These are phyloP conservation scores for Paraescarpia echinospica DNA, from an alignment of 1,140 invertebrate genomes.

Conservation along the genomic window DNA sequence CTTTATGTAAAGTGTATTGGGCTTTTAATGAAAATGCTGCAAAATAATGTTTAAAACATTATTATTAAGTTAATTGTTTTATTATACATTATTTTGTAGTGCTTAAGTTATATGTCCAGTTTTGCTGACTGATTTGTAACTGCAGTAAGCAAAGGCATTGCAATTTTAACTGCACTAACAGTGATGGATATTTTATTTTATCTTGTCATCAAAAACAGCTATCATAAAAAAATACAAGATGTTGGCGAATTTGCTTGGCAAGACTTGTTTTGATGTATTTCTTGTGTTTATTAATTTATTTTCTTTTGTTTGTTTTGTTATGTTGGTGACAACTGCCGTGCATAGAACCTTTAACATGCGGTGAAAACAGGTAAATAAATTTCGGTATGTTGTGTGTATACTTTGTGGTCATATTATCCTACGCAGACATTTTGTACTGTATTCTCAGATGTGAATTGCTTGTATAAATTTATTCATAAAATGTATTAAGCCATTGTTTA, in stretches of 20 bases:
- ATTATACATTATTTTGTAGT: too few species aligned
- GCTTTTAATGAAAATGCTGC: too few species aligned
- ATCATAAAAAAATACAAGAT: neutral
- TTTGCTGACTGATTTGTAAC: too few species aligned
- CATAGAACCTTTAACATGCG: neutral
- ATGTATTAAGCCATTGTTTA: neutral
- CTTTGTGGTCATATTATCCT: neutral
- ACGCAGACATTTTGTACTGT: neutral
- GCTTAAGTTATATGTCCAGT: too few species aligned
- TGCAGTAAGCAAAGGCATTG: neutral
- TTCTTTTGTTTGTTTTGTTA: conserved; percentile 3
- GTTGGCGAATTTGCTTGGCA: neutral
- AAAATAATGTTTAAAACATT: too few species aligned
- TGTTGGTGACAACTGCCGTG: neutral
- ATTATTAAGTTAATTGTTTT: too few species aligned
- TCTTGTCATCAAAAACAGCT: neutral
- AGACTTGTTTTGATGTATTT: neutral
- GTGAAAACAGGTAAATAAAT: conserved; percentile 7
- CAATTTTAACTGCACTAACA: neutral
- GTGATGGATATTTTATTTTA: neutral
- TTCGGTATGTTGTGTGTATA: neutral
- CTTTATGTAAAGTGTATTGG: too few species aligned
- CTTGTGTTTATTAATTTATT: neutral
- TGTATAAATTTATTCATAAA: neutral
- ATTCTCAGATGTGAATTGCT: neutral